Base-by-base conservation (phyloP, 2,797 vertebrate species). In the Bufotes viridis region DNA sequence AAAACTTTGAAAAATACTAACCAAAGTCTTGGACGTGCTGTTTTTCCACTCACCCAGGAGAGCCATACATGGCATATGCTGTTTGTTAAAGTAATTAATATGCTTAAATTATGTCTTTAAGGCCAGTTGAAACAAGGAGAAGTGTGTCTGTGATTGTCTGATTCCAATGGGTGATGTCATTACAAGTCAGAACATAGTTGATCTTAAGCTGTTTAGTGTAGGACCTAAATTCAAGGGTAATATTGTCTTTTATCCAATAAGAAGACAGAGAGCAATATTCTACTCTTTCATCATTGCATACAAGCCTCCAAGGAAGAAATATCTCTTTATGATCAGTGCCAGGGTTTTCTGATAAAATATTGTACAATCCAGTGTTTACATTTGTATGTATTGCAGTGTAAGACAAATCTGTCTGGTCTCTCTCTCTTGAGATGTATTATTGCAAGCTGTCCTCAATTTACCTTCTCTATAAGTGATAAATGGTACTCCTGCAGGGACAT, bases 361-460 rank as follows among this genome's bases (percentile, higher is more conserved):
- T 42, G 69, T 76, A 83, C 60, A 67, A 63, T 14, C 60, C 72
- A 81, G 22, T 60, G 78, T 82, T 87, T 78, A 87, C 70, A 58
- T 87, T 83, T 82, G 60, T 57, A 26, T 82, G 80, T 78, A 53
- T 13, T 9, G 61, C 51, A 34, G 24, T 83, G 67, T 87, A 76
- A 76, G 65, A 87, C 49, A 34, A 76, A 63, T 29, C 69, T 87
- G 70, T 61, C 83, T 85, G 9, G 34, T 63, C 22, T 85, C 58
- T 78, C 58, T 78, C 72, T 78, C 60, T 51, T 14, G 84, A 78
- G 84, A 60, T 49, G n/a, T 14, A 85, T 82, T 57, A 65, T 49
- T 87, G 51, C 24, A 74, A 18, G 51, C 29, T 87, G 86, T 87
- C 86, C 86, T 83, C 26, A 88, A 49, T 84, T 61, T 72, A 58